Conservation (phyloP, 1,140 invertebrate species). For the Zaprionus davidi region DNA sequence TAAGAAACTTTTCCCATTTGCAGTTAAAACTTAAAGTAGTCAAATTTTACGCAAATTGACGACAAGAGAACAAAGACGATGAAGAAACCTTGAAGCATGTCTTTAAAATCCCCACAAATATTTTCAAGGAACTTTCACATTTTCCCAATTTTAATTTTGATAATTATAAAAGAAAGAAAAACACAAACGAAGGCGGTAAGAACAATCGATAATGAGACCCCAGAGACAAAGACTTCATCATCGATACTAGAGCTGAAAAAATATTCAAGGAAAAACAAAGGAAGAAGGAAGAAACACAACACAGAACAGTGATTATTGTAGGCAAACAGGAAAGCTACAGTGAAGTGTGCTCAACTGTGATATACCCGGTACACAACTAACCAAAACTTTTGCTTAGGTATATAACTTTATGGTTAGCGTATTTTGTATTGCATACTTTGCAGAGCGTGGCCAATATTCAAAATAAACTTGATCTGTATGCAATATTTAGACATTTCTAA, state of each 20-base stretch:
- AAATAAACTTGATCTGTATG: too few species aligned
- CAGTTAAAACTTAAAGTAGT: neutral
- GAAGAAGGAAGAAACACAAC: neutral
- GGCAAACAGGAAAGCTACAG: neutral
- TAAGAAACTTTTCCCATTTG: conserved; percentile 32
- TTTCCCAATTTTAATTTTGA: neutral
- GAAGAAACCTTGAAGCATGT: neutral
- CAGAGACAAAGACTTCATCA: neutral
- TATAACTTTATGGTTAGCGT: too few species aligned
- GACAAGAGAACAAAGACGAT: neutral
- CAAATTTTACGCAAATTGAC: neutral
- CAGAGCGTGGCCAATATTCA: too few species aligned
- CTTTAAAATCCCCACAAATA: neutral
- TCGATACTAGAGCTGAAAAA: neutral
- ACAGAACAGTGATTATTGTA: neutral
- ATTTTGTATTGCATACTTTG: too few species aligned
- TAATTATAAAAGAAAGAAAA: conserved; percentile 3
- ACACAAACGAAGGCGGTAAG: neutral
- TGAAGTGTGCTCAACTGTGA: too few species aligned
- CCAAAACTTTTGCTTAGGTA: too few species aligned
- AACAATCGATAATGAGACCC: neutral
- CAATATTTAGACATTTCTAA: too few species aligned
- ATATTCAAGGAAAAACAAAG: too few species aligned
- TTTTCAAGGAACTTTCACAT: neutral
- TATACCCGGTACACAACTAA: too few species aligned